Evolutionary conservation across 1,140 invertebrate genomes (phyloP).

Genomic region (Delia radicum): DNA sequence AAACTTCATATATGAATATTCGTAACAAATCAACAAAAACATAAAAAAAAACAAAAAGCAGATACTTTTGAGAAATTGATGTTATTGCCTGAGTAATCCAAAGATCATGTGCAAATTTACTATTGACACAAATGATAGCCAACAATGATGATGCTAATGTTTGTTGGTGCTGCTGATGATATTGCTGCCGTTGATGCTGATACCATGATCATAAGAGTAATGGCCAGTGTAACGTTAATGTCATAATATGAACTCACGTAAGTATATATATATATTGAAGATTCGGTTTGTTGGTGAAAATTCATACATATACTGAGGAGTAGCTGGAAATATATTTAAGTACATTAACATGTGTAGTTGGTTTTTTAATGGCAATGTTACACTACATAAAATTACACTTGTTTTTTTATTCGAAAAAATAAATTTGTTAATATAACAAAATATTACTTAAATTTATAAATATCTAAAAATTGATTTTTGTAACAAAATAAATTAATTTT

Average conservation of each 20-base stretch:
- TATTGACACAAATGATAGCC: conserved; percentile 22
- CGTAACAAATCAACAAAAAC: not conserved
- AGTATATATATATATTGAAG: not conserved
- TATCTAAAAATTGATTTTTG: no score
- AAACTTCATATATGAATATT: conserved; percentile 15
- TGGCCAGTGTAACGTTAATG: not conserved
- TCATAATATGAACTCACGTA: conserved; percentile 8
- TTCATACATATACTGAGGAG: not conserved
- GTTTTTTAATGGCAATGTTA: no score
- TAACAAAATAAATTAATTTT: no score
- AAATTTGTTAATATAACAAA: no score
- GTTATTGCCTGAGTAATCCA: conserved; percentile 5
- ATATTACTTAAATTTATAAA: no score
- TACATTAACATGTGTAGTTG: not conserved
- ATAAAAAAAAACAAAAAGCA: not conserved
- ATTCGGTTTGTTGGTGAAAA: not conserved
- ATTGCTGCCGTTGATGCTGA: not conserved
- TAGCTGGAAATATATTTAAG: not conserved
- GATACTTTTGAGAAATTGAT: not conserved
- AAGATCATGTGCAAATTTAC: conserved; percentile 23
- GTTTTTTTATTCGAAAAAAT: no score
- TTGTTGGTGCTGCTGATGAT: not conserved
- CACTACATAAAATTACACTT: no score
- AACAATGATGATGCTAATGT: conserved; percentile 6
- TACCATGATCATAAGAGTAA: not conserved